Conservation (phyloP, 1,140 invertebrate species). For the Drosophila pruinosa region DNA sequence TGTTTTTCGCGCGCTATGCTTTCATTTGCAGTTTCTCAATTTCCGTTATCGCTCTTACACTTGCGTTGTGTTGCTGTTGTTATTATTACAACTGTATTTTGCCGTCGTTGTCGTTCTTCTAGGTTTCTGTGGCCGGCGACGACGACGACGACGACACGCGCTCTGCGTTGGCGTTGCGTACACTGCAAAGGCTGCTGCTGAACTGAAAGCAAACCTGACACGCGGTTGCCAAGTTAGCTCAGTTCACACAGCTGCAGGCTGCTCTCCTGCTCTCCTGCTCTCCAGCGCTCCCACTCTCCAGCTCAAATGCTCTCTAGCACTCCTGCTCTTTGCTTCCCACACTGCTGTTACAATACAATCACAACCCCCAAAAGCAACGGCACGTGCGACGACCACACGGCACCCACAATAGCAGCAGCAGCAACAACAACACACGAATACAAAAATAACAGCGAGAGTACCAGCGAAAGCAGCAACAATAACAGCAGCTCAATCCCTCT, state of each 20-base stretch:
- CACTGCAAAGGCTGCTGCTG: slow-evolving; percentile 71
- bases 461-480: slow-evolving; percentile 14
- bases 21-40: slow-evolving; percentile 12
- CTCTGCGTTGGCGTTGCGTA: slow-evolving; percentile 48
- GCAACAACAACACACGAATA: not conserved
- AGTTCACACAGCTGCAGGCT: slow-evolving; percentile 16
- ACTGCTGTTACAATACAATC: not conserved
- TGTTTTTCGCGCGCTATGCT: slow-evolving; percentile 17
- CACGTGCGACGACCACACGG: slow-evolving; percentile 44
- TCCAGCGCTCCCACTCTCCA: not conserved
- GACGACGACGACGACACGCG: slow-evolving; percentile 57
- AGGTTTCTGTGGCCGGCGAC: slow-evolving; percentile 36
- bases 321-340: not conserved
- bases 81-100: slow-evolving; percentile 21
- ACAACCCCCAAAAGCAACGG: slow-evolving; percentile 29
- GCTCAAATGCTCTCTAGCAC: not conserved
- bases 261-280: not conserved
- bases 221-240: slow-evolving; percentile 61
- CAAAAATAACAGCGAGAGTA: not conserved
- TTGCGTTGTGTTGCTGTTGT: not conserved
- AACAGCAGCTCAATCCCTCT: slow-evolving; percentile 34
- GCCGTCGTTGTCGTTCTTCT: slow-evolving; percentile 40
- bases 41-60: slow-evolving; percentile 12
- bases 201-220: slow-evolving; percentile 50
- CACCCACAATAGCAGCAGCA: slow-evolving; percentile 39